These are phyloP conservation scores for Choloepus didactylus DNA, from an alignment of 2,797 vertebrate genomes.

Conservation along the genomic window DNA sequence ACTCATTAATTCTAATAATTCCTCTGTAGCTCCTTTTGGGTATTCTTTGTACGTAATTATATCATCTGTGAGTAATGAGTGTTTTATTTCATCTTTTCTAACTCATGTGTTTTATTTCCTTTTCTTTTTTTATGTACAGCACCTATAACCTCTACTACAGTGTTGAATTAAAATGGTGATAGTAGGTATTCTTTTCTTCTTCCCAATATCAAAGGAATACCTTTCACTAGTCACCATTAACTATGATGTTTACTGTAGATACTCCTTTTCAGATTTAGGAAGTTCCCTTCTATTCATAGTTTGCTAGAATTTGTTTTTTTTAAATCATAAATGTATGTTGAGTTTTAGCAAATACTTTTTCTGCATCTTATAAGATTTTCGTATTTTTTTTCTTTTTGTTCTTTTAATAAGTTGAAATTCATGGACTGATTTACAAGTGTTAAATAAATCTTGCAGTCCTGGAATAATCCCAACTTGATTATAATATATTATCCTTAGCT, in stretches of 20 bases:
- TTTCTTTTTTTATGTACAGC: neutral
- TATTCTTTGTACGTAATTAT: neutral
- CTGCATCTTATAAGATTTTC: neutral
- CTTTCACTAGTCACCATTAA: neutral
- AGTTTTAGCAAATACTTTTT: constrained; percentile 5
- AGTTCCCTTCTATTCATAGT: constrained; percentile 15
- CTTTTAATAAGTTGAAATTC: constrained; percentile 49
- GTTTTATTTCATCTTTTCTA: constrained; percentile 20
- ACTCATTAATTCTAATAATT: constrained; percentile 33
- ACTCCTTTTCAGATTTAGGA: neutral
- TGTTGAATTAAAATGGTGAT: neutral
- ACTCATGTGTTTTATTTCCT: neutral
- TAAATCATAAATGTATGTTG: neutral
- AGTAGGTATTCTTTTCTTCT: neutral
- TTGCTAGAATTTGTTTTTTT: neutral
- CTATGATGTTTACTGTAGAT: neutral
- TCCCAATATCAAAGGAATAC: neutral
- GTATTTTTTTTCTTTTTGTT: neutral
- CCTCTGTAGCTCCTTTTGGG: neutral
- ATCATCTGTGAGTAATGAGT: constrained; percentile 22
- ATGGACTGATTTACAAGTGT: neutral
- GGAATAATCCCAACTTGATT: constrained; percentile 15
- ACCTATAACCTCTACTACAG: neutral
- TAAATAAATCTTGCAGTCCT: constrained; percentile 26
- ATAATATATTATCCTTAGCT: neutral